Evolutionary conservation across 2,797 vertebrate genomes (phyloP).

Genomic region (Antrozous pallidus): DNA sequence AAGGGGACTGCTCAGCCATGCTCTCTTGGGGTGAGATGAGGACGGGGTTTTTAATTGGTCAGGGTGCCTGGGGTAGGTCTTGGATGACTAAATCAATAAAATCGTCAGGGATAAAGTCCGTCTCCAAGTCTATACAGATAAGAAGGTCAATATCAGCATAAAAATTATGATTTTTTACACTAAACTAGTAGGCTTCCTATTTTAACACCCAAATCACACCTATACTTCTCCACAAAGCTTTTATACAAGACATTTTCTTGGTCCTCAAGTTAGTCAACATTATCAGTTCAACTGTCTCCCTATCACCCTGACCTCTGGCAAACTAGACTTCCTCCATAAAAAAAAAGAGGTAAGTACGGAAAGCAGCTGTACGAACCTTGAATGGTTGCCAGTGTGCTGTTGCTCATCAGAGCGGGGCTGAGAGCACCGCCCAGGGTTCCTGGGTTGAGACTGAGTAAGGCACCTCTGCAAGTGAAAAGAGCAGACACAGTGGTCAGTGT

Average conservation of each 20-base stretch:
- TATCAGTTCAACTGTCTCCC: background rate
- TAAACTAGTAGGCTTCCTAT: background rate
- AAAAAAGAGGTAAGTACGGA: background rate
- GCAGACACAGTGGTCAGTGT: background rate
- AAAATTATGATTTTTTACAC: background rate
- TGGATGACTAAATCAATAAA: background rate
- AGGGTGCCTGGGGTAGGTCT: background rate
- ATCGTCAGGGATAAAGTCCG: background rate
- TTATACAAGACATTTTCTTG: background rate
- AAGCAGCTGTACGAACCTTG: slow-evolving; percentile 90
- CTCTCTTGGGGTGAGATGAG: background rate
- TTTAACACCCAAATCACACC: background rate
- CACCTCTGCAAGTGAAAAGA: slow-evolving; percentile 87
- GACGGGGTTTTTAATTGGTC: background rate
- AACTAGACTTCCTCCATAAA: background rate
- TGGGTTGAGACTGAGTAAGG: slow-evolving; percentile 95
- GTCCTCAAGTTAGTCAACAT: background rate
- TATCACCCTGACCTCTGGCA: background rate
- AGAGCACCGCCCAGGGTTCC: slow-evolving; percentile 92
- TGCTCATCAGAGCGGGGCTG: slow-evolving; percentile 97
- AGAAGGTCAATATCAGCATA: background rate
- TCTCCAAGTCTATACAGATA: background rate
- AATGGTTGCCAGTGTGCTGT: slow-evolving; percentile 98
- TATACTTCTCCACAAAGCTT: background rate
- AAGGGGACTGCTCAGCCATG: too few relatives aligned